Evolutionary conservation across 2,113 vertebrate genomes (phyloP).

Genomic region (Aphyosemion australe): DNA sequence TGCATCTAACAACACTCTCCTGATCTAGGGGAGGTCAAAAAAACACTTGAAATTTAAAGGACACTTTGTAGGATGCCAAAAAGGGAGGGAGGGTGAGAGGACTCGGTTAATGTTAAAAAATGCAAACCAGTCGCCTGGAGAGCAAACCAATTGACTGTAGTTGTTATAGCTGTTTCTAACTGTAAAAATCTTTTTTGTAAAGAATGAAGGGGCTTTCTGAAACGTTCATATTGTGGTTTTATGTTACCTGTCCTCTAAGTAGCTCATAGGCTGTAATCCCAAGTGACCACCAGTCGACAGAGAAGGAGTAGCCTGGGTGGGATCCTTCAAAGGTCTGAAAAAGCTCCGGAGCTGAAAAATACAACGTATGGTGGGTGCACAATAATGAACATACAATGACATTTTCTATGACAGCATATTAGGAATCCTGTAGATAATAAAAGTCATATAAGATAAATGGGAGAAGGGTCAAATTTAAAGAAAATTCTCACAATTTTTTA

Average conservation of each 20-base stretch:
- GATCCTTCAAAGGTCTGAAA: conserved; percentile 83
- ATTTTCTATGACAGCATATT: no score
- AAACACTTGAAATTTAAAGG: conserved; percentile 10
- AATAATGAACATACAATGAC: not conserved
- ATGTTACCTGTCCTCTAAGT: conserved; percentile 88
- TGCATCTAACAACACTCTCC: conserved; percentile 2
- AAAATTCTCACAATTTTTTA: no score
- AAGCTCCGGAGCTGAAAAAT: conserved; percentile 89
- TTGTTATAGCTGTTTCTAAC: no score
- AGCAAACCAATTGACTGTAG: no score
- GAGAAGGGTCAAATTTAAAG: no score
- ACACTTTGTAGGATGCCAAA: not conserved
- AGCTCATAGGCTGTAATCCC: conserved; percentile 95
- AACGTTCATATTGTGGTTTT: not conserved
- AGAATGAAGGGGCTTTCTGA: conserved; percentile 12
- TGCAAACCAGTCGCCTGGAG: no score
- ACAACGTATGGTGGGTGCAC: conserved; percentile 11
- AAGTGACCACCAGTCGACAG: conserved; percentile 86
- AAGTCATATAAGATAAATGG: no score
- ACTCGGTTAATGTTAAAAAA: no score
- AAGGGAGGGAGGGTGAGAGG: not conserved
- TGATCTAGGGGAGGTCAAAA: conserved; percentile 15
- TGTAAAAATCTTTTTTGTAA: not conserved
- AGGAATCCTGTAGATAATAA: no score
- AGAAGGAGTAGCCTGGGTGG: conserved; percentile 88